Evolutionary conservation across 2,113 vertebrate genomes (phyloP).

Genomic region (Oplegnathus fasciatus): DNA sequence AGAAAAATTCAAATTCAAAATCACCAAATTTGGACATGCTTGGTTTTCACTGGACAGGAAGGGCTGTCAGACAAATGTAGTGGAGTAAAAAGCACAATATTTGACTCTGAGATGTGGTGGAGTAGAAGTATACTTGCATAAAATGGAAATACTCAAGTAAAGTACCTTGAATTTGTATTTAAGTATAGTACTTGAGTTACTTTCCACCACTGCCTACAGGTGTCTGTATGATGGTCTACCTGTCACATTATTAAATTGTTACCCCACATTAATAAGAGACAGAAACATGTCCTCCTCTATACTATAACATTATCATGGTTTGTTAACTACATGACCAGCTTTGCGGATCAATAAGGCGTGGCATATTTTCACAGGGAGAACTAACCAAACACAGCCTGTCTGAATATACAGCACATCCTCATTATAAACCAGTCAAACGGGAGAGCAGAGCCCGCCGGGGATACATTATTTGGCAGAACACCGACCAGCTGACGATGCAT

Average conservation of each 20-base stretch:
- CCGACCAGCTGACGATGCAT: conserved; percentile 37
- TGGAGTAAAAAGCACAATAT: no score
- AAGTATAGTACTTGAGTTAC: no score
- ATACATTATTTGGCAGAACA: conserved; percentile 24
- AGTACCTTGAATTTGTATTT: no score
- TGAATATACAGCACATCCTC: background rate
- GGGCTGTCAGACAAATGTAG: no score
- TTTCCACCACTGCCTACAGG: no score
- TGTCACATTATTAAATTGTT: background rate
- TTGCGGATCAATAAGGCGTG: background rate
- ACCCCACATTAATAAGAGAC: background rate
- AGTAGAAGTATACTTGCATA: no score
- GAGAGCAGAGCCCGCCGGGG: background rate
- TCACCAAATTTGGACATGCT: no score
- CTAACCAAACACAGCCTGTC: background rate
- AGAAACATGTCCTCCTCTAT: background rate
- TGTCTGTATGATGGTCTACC: no score
- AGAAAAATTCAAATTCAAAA: no score
- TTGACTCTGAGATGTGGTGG: no score
- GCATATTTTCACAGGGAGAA: background rate
- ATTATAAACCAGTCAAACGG: background rate
- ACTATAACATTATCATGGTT: background rate
- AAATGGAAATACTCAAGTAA: no score
- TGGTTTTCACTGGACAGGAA: no score
- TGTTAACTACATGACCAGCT: background rate